Conservation (phyloP, 1,140 invertebrate genomes). For the Euglossa dilemma region DNA sequence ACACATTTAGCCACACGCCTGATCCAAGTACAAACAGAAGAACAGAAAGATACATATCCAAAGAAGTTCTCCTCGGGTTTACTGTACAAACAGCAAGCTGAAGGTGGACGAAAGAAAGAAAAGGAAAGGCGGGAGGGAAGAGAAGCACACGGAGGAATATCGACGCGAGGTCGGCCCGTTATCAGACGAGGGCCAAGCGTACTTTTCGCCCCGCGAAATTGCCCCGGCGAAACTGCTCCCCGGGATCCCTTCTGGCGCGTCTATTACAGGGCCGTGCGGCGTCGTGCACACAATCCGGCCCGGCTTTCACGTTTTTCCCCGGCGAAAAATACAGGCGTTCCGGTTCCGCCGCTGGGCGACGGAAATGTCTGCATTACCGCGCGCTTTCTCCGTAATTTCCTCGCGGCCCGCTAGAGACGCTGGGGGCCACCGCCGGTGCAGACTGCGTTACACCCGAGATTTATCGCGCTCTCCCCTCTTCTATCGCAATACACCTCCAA, state of each 20-base stretch:
- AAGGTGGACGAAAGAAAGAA: too few relatives aligned
- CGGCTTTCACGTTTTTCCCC: conserved; percentile 23
- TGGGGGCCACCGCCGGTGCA: neutral
- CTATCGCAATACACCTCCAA: neutral
- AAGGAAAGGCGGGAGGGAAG: too few relatives aligned
- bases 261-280: conserved; percentile 18
- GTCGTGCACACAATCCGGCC: neutral
- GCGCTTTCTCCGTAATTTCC: conserved; percentile 45
- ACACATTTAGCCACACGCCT: too few relatives aligned
- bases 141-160: neutral
- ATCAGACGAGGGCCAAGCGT: neutral
- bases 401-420: conserved; percentile 13
- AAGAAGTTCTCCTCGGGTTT: too few relatives aligned
- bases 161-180: neutral
- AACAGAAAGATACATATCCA: too few relatives aligned
- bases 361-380: conserved; percentile 42
- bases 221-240: conserved; percentile 21
- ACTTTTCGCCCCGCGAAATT: conserved; percentile 26
- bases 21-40: too few relatives aligned
- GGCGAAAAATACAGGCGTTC: conserved; percentile 38
- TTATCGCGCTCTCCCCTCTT: neutral
- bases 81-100: too few relatives aligned
- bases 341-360: conserved; percentile 21
- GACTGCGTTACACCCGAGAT: neutral
- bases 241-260: conserved; percentile 27